Evolutionary conservation across 2,113 vertebrate species (phyloP).

Genomic region (Xiphophorus maculatus): DNA sequence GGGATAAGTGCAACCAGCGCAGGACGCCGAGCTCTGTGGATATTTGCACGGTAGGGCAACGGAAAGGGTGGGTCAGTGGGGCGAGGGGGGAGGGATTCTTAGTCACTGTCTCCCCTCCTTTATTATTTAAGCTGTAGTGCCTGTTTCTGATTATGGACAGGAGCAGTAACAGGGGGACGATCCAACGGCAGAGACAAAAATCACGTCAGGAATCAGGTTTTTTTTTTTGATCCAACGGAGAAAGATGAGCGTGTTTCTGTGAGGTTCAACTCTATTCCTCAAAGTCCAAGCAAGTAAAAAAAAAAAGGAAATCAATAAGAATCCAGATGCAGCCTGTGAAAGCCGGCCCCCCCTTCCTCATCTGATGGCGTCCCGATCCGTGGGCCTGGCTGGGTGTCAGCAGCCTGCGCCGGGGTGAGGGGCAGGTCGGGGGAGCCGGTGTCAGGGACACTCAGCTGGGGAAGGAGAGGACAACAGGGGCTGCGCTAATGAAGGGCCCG

Average conservation of each 20-base stretch:
- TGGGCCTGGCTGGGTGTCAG: constrained; percentile 45
- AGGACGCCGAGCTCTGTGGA: constrained; percentile 50
- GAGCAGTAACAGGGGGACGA: constrained; percentile 28
- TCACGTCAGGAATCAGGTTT: not conserved
- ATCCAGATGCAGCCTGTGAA: constrained; percentile 10
- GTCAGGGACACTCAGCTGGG: constrained; percentile 73
- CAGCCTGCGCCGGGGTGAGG: constrained; percentile 36
- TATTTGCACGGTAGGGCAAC: constrained; percentile 37
- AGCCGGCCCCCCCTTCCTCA: not conserved
- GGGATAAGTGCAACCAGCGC: constrained; percentile 74
- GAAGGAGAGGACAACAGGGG: constrained; percentile 51
- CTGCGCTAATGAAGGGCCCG: constrained; percentile 63
- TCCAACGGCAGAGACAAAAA: constrained; percentile 9
- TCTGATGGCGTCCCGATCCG: constrained; percentile 19
- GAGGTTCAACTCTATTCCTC: not conserved
- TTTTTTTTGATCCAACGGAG: too few relatives aligned
- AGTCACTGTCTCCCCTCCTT: not conserved
- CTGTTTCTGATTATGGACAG: constrained; percentile 49
- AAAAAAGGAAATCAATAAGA: not conserved
- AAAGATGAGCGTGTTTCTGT: not conserved
- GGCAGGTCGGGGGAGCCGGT: constrained; percentile 38
- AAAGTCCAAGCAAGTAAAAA: not conserved
- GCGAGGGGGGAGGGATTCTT: not conserved
- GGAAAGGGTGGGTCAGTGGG: not conserved
- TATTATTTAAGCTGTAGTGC: not conserved